Evolutionary conservation across 2,113 vertebrate species (phyloP), one percentile per base, ranked within the genome.

Genomic region (Marmota flaviventris): DNA sequence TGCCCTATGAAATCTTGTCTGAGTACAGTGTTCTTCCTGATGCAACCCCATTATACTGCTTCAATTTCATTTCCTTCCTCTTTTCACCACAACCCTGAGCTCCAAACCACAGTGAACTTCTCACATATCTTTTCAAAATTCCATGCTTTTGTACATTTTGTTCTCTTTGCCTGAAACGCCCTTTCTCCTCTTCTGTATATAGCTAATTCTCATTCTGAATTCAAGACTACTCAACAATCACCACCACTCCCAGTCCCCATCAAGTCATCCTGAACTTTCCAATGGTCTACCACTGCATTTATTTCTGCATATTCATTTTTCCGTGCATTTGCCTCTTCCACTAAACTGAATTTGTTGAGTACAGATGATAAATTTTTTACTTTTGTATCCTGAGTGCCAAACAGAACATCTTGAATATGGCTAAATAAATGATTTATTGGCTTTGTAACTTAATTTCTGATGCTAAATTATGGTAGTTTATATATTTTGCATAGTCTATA

Each of bases 161-260:
- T 95, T 92, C 95, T 96, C 82, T 90, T 97, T 61, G 95, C 96
- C 95, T 97, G 95, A 96, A 95, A 97, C 89, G 94, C 84, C 93
- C 96, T 97, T 96, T 97, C 39, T 56, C 91, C 34, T 95, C 81
- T 92, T 88, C 53, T 78, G 42, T 58, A 17, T 53, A 51, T 4
- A 85, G 83, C 63, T 70, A 88, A 90, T 65, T 76, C 6, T 56
- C 70, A 53, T 84, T 88, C 65, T 85, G 32, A 45, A 79, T 76
- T 82, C 51, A 70, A 91, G 51, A 93, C 70, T 78, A 34, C n/a
- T 20, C 67, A 72, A 51, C 78, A 58, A 34, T 85, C 42, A 32
- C 8, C 9, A 27, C 22, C 20, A 22, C 20, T 20, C 56, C 56
- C 56, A 58, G 56, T 37, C 14, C 24, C 39, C 61, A 48, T 78